These are phyloP conservation scores for Macroteleia sp. DNA, from an alignment of 2,888 invertebrate species.

Conservation along the genomic window DNA sequence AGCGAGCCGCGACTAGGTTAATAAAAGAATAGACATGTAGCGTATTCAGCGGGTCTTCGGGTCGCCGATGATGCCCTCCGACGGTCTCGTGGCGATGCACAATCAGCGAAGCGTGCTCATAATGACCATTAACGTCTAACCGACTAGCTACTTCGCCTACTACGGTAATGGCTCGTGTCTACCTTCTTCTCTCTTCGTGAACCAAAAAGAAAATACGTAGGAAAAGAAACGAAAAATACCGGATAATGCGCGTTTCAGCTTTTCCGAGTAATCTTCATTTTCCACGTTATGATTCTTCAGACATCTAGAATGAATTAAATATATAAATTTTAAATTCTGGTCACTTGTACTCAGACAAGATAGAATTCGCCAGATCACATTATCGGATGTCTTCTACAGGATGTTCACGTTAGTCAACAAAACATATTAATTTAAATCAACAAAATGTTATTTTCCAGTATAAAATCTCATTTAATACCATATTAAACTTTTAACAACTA, in stretches of 20 bases:
- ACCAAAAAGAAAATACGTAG: slow-evolving; percentile 23
- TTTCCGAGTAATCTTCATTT: slow-evolving; percentile 24
- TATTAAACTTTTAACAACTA: too few relatives aligned
- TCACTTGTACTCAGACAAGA: too few relatives aligned
- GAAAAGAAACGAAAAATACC: slow-evolving; percentile 2
- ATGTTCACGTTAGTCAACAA: too few relatives aligned
- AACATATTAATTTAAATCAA: too few relatives aligned
- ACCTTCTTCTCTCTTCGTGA: slow-evolving; percentile 61
- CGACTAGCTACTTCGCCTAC: slow-evolving; percentile 76
- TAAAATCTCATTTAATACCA: too few relatives aligned
- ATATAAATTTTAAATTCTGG: too few relatives aligned
- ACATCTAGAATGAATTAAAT: too few relatives aligned
- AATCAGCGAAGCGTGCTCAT: slow-evolving; percentile 83
- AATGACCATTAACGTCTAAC: slow-evolving; percentile 83
- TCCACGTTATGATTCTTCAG: too few relatives aligned
- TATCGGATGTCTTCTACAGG: too few relatives aligned
- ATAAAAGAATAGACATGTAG: slow-evolving; percentile 77
- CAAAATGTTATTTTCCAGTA: too few relatives aligned
- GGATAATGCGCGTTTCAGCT: not conserved
- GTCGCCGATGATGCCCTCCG: slow-evolving; percentile 83
- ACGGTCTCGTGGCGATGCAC: slow-evolving; percentile 80
- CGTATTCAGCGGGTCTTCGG: slow-evolving; percentile 79
- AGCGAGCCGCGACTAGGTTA: slow-evolving; percentile 74
- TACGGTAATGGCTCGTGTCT: slow-evolving; percentile 82
- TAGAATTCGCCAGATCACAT: too few relatives aligned